Conservation (phyloP, 1,140 invertebrate species). For the Cherax quadricarinatus region DNA sequence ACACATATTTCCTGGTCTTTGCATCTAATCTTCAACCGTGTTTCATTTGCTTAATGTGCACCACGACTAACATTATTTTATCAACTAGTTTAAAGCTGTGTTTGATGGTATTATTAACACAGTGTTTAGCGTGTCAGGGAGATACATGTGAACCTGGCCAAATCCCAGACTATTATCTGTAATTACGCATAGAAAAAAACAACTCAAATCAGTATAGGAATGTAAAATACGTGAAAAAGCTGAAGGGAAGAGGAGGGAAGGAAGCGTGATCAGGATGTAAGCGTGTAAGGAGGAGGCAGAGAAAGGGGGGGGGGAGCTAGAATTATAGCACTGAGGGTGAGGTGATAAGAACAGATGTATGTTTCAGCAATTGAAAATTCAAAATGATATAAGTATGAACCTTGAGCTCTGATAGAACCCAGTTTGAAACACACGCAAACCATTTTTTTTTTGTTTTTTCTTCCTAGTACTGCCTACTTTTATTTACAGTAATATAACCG, state of each 20-base stretch:
- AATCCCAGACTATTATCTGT: background rate
- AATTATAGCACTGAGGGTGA: no score
- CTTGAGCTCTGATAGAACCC: no score
- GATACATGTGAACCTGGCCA: background rate
- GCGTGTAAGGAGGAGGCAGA: no score
- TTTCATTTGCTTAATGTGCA: conserved; percentile 2
- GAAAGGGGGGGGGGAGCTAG: no score
- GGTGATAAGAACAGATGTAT: no score
- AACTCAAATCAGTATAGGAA: background rate
- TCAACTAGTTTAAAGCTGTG: background rate
- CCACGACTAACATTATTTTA: background rate
- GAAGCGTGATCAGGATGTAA: no score
- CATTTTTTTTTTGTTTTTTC: no score
- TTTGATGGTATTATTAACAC: background rate
- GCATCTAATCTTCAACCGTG: background rate
- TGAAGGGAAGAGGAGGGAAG: background rate
- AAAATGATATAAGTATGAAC: no score
- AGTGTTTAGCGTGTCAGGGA: background rate
- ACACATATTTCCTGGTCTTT: background rate
- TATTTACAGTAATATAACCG: no score
- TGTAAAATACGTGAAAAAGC: background rate
- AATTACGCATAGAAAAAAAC: background rate
- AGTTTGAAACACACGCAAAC: no score
- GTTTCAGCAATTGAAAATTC: no score
- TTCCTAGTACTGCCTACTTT: no score